These are phyloP conservation scores for Heterotilapia buettikoferi DNA, from an alignment of 2,113 vertebrate species.

Conservation along the genomic window DNA sequence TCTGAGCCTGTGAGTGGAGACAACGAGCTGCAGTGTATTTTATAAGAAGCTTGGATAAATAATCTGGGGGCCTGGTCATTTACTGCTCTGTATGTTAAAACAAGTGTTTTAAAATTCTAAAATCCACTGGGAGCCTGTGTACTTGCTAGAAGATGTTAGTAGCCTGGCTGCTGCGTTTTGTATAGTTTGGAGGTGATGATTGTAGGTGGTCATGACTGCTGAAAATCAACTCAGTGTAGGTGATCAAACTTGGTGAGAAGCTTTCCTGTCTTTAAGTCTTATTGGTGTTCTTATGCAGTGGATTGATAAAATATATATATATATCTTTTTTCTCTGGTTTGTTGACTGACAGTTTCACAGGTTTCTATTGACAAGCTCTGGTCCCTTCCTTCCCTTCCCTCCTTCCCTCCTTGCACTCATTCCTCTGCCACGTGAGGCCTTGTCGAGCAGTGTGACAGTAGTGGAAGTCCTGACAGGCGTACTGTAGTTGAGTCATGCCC, in stretches of 20 bases:
- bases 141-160: background rate
- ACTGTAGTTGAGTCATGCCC: background rate
- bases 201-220: background rate
- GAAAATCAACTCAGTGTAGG: too few species aligned
- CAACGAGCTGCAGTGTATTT: background rate
- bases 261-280: background rate
- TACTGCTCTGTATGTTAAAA: accelerated
- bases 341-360: background rate
- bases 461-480: background rate
- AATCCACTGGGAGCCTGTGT: too few species aligned
- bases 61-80: background rate
- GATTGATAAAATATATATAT: background rate
- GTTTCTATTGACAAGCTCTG: background rate
- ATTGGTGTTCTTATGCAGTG: background rate
- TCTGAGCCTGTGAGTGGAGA: accelerated
- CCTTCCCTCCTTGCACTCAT: accelerated
- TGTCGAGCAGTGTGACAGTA: background rate
- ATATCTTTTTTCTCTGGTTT: background rate
- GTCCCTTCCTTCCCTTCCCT: background rate
- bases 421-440: background rate
- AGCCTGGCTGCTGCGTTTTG: background rate
- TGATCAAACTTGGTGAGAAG: background rate
- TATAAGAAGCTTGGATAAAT: accelerated
- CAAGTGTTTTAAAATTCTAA: too few species aligned
- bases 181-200: accelerated